Percentiles rank a stretch among this genome's conserved stretches.
These are phyloP conservation scores for Entomyzon cyanotis DNA, from an alignment of 2,113 vertebrate species.

Conservation along the genomic window DNA sequence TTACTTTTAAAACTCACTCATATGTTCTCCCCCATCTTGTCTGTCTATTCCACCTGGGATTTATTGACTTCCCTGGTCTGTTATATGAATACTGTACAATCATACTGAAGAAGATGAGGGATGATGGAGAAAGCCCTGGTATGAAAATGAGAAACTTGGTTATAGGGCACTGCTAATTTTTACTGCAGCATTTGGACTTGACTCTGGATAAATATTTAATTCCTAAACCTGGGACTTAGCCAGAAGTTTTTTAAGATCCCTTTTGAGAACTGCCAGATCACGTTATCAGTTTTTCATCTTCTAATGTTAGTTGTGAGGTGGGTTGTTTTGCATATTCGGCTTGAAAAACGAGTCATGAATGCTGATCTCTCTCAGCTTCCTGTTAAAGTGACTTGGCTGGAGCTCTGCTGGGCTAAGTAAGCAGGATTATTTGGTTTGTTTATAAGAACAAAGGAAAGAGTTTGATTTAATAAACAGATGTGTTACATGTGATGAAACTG, in stretches of 20 bases:
- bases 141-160: neutral
- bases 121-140: neutral
- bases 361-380: slow-evolving; percentile 24
- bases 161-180: neutral
- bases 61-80: neutral
- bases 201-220: slow-evolving; percentile 41
- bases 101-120: neutral
- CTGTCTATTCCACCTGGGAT: neutral
- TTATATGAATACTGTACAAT: neutral
- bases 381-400: slow-evolving; percentile 1
- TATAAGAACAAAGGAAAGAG: slow-evolving; percentile 44
- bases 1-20: neutral
- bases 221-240: slow-evolving; percentile 17
- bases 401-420: neutral
- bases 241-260: slow-evolving; percentile 31
- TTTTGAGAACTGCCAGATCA: slow-evolving; percentile 55
- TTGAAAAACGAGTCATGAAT: slow-evolving; percentile 32
- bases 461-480: slow-evolving; percentile 47
- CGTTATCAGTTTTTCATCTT: slow-evolving; percentile 55
- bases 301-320: slow-evolving; percentile 26
- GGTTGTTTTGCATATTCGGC: slow-evolving; percentile 29
- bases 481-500: neutral
- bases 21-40: neutral
- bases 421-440: slow-evolving; percentile 23
- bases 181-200: neutral